Base-by-base conservation (phyloP, 2,113 vertebrate species). In the Cyanistes caeruleus region DNA sequence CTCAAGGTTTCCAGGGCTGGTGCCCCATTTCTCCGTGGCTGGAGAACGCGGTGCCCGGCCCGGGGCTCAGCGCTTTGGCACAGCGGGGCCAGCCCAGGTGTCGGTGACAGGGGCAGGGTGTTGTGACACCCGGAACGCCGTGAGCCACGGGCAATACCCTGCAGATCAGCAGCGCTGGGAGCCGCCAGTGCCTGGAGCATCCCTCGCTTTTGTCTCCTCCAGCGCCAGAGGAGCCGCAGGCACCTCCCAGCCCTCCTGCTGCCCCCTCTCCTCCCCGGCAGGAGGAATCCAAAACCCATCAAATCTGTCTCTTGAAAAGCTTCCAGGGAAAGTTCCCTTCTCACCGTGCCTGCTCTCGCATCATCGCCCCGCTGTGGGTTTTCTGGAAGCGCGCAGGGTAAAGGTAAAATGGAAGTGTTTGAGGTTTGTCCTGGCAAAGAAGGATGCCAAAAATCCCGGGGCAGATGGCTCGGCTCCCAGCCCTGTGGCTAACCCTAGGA, bases 101-200 rank as follows among this genome's bases (percentile, higher is more conserved):
- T 44, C 72, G 55, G 49, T 69, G n/a, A n/a, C n/a, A n/a, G n/a
- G n/a, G 49, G 0, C 90, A 24, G 79, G 56, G 27, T 28, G 53
- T 11, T 15, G 13, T 11, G 0, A 27, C 90, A 76, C 81, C 28
- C 0, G 31, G 27, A 69, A 14, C 2, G 1, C 25, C 15, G 22
- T 22, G 80, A 93, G 80, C 62, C 93, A 75, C 22, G 88, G 93
- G 51, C 96, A 90, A 82, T 70, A 43, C 84, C 89, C 4, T 67
- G 64, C 63, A 1, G 88, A 20, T 77, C 72, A 37, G 93, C 86
- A 17, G 69, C 11, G 6, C 35, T 4, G 59, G 90, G 84, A 88
- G 52, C 3, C 3, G 53, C 65, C 70, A 72, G 35, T 3, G 4
- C 8, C 56, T 0, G 60, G 63, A 87, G 56, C 69, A 6, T 83